phyloP scores from a whole-genome alignment of 2,113 vertebrate genomes.

The Semicossyphus pulcher region DNA sequence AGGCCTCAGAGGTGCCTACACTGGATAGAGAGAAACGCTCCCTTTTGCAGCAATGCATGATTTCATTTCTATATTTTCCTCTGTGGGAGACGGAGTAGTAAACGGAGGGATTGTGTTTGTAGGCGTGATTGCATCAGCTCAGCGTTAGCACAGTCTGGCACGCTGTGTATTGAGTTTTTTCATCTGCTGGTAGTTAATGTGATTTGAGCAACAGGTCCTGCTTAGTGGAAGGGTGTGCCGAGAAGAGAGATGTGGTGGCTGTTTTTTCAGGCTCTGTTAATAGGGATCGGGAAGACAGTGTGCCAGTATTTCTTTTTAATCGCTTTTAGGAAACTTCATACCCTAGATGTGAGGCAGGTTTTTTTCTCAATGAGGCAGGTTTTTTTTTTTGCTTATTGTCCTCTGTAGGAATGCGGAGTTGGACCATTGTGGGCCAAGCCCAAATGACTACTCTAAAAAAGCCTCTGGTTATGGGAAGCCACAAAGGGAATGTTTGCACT shows the following conservation, averaged over 20 bases:
- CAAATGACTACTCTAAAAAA: constrained; percentile 41
- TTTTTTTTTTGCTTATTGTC: constrained; percentile 32
- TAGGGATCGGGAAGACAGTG: constrained; percentile 32
- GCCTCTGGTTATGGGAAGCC: constrained; percentile 52
- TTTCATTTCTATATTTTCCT: constrained; percentile 43
- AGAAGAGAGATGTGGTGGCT: constrained; percentile 12
- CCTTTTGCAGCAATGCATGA: background rate
- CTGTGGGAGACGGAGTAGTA: background rate
- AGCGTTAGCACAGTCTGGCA: constrained; percentile 2
- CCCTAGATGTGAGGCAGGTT: constrained; percentile 24
- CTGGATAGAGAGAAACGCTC: background rate
- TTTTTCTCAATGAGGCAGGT: background rate
- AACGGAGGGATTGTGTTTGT: constrained; percentile 40
- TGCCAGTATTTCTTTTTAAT: constrained; percentile 43
- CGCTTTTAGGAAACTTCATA: constrained; percentile 47
- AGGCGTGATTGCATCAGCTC: constrained; percentile 59
- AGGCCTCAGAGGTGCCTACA: constrained; percentile 35
- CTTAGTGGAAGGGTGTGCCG: constrained; percentile 27
- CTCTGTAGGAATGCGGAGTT: constrained; percentile 46
- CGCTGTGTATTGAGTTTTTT: constrained; percentile 42
- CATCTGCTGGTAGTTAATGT: constrained; percentile 53
- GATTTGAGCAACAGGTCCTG: constrained; percentile 67
- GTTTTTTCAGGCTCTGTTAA: constrained; percentile 42
- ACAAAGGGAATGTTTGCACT: constrained; percentile 60
- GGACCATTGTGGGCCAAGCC: constrained; percentile 49